These are phyloP conservation scores for Pelosia muscerda DNA, from an alignment of 2,888 invertebrate genomes.

Conservation along the genomic window DNA sequence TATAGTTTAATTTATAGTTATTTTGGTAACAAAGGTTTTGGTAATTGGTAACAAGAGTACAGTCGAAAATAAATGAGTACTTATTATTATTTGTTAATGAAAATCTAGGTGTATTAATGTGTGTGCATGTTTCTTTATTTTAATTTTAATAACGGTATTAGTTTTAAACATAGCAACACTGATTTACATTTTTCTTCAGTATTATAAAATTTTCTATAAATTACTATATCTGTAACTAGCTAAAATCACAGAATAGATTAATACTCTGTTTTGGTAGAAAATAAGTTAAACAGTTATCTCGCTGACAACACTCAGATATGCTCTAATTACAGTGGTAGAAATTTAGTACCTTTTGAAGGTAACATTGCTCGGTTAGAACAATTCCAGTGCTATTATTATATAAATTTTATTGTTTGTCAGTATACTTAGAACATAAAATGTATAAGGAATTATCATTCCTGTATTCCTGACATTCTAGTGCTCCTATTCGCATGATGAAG, in stretches of 20 bases:
- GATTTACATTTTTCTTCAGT: conserved; percentile 38
- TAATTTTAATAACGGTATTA: conserved; percentile 31
- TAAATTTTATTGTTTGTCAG: conserved; percentile 41
- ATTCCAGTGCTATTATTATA: conserved; percentile 45
- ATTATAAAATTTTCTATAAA: conserved; percentile 38
- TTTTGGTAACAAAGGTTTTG: conserved; percentile 14
- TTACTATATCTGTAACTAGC: conserved; percentile 48
- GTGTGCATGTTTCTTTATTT: conserved; percentile 34
- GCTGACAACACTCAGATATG: conserved; percentile 54
- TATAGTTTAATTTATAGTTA: conserved; percentile 14
- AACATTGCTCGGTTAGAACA: conserved; percentile 57
- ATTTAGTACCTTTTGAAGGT: conserved; percentile 49
- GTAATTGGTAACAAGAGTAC: conserved; percentile 9
- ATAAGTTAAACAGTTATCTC: conserved; percentile 54
- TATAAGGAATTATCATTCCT: conserved; percentile 7
- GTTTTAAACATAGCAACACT: conserved; percentile 55
- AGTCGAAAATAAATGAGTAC: background rate
- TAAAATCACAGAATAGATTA: conserved; percentile 49
- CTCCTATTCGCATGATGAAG: conserved; percentile 11
- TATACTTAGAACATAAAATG: conserved; percentile 26
- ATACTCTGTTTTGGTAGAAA: conserved; percentile 57
- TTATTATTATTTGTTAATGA: conserved; percentile 7
- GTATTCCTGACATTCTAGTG: conserved; percentile 11
- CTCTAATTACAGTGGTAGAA: conserved; percentile 52
- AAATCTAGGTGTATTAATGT: conserved; percentile 7